A percentile compares a stretch with the other conserved stretches of the same genome.
phyloP scores from a whole-genome alignment of 2,113 vertebrate genomes.

The Vanacampus margaritifer region DNA sequence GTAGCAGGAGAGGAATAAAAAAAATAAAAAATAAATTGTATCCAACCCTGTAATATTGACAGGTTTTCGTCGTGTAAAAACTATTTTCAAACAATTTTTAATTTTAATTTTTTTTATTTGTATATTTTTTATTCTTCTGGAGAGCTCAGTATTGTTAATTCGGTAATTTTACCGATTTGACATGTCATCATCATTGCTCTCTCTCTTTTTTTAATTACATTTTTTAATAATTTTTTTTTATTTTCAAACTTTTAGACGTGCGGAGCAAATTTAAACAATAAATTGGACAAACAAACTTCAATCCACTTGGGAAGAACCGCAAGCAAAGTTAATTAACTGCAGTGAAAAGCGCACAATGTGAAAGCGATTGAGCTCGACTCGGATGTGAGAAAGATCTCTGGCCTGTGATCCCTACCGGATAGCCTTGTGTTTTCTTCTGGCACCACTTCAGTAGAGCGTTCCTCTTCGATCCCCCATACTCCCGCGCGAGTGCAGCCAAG shows the following conservation, averaged over 20 bases:
- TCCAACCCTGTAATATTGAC: no score
- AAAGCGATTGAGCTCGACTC: slow-evolving; percentile 15
- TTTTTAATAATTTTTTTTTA: no score
- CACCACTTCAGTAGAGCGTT: slow-evolving; percentile 97
- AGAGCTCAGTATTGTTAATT: no score
- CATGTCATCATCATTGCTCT: no score
- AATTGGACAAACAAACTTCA: neutral
- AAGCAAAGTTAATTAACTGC: neutral
- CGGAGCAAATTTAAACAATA: neutral
- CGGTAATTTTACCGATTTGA: no score
- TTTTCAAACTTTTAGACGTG: neutral
- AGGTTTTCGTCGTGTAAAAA: no score
- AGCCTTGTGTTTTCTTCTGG: slow-evolving; percentile 96
- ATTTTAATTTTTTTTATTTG: no score
- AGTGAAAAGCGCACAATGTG: slow-evolving; percentile 21
- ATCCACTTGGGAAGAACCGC: neutral
- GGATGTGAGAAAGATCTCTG: slow-evolving; percentile 39
- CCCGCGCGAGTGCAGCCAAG: slow-evolving; percentile 87
- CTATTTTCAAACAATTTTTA: no score
- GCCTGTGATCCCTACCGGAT: slow-evolving; percentile 81
- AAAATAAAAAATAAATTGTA: no score
- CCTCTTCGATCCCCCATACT: slow-evolving; percentile 95
- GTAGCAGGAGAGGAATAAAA: no score
- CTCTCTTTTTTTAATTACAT: no score
- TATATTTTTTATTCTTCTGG: no score